phyloP scores from a whole-genome alignment of 2,888 invertebrate species.

The Drosophila prolongata region DNA sequence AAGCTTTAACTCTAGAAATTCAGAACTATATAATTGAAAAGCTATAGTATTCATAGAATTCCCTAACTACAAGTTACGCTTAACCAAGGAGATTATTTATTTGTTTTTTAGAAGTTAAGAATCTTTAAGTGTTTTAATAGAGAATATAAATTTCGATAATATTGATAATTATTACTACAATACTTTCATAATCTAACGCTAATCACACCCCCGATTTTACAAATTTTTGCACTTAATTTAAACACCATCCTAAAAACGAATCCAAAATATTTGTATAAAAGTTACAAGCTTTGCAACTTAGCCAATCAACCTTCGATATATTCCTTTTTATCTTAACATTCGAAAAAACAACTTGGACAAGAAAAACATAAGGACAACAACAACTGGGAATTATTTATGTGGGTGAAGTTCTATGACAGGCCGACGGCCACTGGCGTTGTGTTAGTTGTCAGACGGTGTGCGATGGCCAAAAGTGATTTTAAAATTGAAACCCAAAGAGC shows the following conservation, averaged over 20 bases:
- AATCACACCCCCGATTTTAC: too few relatives aligned
- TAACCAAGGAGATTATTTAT: too few relatives aligned
- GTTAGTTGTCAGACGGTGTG: constrained; percentile 38
- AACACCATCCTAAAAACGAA: too few relatives aligned
- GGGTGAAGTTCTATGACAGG: constrained; percentile 61
- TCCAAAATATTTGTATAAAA: not conserved
- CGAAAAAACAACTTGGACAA: constrained; percentile 12
- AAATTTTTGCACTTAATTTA: too few relatives aligned
- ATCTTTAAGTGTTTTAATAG: too few relatives aligned
- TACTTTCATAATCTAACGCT: too few relatives aligned
- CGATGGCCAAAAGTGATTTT: constrained; percentile 53
- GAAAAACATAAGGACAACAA: constrained; percentile 20
- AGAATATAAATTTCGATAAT: too few relatives aligned
- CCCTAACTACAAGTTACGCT: too few relatives aligned
- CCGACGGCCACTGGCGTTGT: constrained; percentile 39
- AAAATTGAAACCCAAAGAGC: constrained; percentile 38
- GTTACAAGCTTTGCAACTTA: constrained; percentile 21
- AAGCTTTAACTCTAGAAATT: not conserved
- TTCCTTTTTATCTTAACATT: not conserved
- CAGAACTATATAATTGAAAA: not conserved
- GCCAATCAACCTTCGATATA: constrained; percentile 19
- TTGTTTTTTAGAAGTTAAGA: too few relatives aligned
- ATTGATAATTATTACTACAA: too few relatives aligned
- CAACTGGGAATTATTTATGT: constrained; percentile 56
- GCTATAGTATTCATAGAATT: too few relatives aligned